A percentile compares a stretch with the other conserved stretches of the same genome.
Evolutionary conservation across 2,888 invertebrate species (phyloP).

Genomic region (Morpho helenor): DNA sequence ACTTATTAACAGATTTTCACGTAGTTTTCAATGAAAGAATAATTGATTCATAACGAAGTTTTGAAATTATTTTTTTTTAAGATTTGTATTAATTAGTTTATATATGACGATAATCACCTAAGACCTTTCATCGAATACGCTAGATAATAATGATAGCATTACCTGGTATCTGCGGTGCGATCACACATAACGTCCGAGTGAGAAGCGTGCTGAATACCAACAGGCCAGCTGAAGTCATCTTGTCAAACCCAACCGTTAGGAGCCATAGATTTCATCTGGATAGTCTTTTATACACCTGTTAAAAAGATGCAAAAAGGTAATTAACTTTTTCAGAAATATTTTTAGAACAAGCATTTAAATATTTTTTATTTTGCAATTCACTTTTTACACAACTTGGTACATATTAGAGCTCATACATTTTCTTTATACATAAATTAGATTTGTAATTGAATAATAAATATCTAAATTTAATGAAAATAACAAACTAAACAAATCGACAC

Average conservation of each 20-base stretch:
- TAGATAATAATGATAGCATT: conserved; percentile 1
- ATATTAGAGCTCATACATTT: too few species aligned
- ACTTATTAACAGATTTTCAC: background rate
- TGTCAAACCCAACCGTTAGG: conserved; percentile 52
- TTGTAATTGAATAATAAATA: too few species aligned
- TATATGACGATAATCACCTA: background rate
- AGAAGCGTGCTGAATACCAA: conserved; percentile 66
- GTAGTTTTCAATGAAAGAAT: background rate
- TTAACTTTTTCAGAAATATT: background rate
- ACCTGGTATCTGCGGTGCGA: conserved; percentile 70
- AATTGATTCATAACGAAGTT: background rate
- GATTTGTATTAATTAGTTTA: too few species aligned
- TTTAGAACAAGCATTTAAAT: too few species aligned
- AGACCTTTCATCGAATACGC: background rate
- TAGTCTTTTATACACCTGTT: conserved; percentile 43
- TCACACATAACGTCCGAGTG: conserved; percentile 63
- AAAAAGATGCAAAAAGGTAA: conserved; percentile 20
- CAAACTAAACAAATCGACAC: too few species aligned
- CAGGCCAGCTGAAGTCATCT: conserved; percentile 62
- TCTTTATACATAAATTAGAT: too few species aligned
- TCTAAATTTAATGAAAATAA: too few species aligned
- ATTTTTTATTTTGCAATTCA: too few species aligned
- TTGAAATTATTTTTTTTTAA: too few species aligned
- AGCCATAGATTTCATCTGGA: conserved; percentile 64
- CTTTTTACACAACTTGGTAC: too few species aligned